phyloP scores from a whole-genome alignment of 2,797 vertebrate species.

The Eurystomus glaucurus region DNA sequence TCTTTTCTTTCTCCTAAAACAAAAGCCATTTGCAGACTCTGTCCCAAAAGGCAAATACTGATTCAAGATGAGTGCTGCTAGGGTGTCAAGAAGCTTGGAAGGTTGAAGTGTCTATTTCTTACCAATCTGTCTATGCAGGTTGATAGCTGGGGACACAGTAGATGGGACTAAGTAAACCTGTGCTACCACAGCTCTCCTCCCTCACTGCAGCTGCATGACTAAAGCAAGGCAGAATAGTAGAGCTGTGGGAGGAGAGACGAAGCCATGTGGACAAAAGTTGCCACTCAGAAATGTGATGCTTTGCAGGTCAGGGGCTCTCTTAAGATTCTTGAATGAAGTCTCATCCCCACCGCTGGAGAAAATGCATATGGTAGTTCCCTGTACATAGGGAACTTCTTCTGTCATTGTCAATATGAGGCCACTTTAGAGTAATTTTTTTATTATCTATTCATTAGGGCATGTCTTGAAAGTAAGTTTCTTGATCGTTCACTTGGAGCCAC shows the following conservation, averaged over 20 bases:
- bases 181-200: background rate
- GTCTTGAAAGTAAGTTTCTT: background rate
- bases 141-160: background rate
- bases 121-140: background rate
- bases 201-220: background rate
- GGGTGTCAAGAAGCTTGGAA: background rate
- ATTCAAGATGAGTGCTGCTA: background rate
- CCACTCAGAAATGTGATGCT: background rate
- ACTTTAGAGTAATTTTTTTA: background rate
- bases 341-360: background rate
- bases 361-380: background rate
- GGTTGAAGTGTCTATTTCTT: background rate
- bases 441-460: background rate
- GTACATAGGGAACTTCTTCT: background rate
- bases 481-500: background rate
- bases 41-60: background rate
- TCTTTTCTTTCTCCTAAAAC: background rate
- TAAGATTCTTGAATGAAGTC: background rate
- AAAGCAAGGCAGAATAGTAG: background rate
- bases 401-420: background rate
- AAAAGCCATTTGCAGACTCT: background rate
- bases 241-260: background rate
- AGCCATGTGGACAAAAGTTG: background rate
- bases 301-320: background rate
- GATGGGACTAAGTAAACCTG: background rate